A percentile compares a stretch with the other conserved stretches of the same genome.
phyloP scores from a whole-genome alignment of 2,888 invertebrate genomes.

The Campaea margaritaria region DNA sequence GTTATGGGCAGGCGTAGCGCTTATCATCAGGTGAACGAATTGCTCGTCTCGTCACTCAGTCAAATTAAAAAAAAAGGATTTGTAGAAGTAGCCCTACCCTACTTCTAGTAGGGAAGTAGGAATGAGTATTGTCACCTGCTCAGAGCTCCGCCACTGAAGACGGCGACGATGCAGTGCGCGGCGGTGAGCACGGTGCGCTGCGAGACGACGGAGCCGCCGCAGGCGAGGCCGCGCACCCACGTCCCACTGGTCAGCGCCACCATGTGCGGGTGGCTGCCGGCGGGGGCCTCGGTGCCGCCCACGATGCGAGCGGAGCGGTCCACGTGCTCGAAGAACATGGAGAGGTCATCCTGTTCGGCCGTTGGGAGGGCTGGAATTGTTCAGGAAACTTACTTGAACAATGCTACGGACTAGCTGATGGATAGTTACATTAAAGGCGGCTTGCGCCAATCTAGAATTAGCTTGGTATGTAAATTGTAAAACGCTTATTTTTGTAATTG shows the following conservation, averaged over 20 bases:
- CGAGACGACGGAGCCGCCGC: slow-evolving; percentile 40
- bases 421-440: no score
- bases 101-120: no score
- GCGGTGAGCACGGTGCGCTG: slow-evolving; percentile 32
- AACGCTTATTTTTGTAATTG: no score
- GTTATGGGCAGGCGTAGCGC: no score
- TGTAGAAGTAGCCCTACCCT: no score
- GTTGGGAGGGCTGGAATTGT: slow-evolving; percentile 53
- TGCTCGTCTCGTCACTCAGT: no score
- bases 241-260: slow-evolving; percentile 38
- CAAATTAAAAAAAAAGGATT: no score
- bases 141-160: slow-evolving; percentile 29
- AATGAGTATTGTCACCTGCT: slow-evolving; percentile 39
- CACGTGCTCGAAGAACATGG: slow-evolving; percentile 58
- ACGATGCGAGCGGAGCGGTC: slow-evolving; percentile 57
- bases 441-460: no score
- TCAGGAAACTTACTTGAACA: neutral
- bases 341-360: slow-evolving; percentile 43
- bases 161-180: slow-evolving; percentile 45
- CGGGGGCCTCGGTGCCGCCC: slow-evolving; percentile 55
- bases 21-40: no score
- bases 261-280: slow-evolving; percentile 44
- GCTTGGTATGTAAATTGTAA: no score
- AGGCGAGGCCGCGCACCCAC: slow-evolving; percentile 15
- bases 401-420: no score